Evolutionary conservation across 2,797 vertebrate genomes (phyloP).

Genomic region (Manis javanica): DNA sequence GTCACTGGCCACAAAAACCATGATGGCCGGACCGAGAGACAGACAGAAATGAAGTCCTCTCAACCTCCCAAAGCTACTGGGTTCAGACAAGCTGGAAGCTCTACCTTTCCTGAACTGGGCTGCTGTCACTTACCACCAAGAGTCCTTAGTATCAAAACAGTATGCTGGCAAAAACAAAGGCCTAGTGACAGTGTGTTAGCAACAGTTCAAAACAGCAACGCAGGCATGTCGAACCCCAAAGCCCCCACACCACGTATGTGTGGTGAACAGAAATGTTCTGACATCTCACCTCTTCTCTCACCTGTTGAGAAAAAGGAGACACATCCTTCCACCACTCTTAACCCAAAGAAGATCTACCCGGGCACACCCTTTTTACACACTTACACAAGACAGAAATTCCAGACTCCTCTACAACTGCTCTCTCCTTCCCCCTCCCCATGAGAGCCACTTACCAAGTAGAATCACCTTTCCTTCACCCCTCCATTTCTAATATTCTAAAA

Average conservation of each 20-base stretch:
- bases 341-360: background rate
- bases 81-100: background rate
- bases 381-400: background rate
- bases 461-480: background rate
- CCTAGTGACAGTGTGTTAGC: background rate
- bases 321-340: background rate
- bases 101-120: background rate
- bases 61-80: background rate
- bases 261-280: background rate
- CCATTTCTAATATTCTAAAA: background rate
- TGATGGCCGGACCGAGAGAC: background rate
- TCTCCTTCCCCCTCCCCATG: background rate
- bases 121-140: background rate
- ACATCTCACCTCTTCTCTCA: background rate
- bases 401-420: background rate
- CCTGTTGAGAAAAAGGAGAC: background rate
- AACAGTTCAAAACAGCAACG: background rate
- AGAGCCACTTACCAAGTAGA: background rate
- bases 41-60: background rate
- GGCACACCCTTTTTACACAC: background rate
- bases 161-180: background rate
- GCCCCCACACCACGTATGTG: accelerated
- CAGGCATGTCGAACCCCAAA: background rate
- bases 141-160: background rate
- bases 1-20: background rate